phyloP scores from a whole-genome alignment of 1,140 invertebrate genomes.

The Coelopa frigida region DNA sequence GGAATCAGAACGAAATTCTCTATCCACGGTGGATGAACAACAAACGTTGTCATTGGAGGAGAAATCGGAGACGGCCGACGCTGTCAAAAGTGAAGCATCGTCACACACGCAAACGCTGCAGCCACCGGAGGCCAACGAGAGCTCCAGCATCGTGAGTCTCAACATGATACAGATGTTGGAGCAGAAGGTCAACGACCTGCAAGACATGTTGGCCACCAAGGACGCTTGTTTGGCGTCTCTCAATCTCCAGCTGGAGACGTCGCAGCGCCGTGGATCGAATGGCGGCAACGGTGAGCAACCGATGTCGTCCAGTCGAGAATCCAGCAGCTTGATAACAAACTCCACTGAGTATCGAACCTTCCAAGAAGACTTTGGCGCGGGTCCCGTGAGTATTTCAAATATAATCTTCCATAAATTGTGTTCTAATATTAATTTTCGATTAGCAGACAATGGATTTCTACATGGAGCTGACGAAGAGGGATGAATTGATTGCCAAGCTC shows the following conservation, averaged over 20 bases:
- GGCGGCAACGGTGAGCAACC: conserved; percentile 20
- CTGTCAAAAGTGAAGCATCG: conserved; percentile 6
- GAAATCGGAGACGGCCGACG: neutral
- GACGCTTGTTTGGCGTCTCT: conserved; percentile 44
- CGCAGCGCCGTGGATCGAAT: conserved; percentile 28
- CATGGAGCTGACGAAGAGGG: conserved; percentile 50
- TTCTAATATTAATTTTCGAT: neutral
- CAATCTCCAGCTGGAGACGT: conserved; percentile 45
- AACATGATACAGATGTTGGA: conserved; percentile 37
- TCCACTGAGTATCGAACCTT: conserved; percentile 49
- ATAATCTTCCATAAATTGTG: no score
- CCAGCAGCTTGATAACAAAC: conserved; percentile 36
- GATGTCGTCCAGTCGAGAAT: conserved; percentile 38
- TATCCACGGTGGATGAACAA: conserved; percentile 29
- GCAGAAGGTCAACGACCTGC: conserved; percentile 41
- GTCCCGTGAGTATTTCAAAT: conserved; percentile 37
- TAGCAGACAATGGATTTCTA: conserved; percentile 54
- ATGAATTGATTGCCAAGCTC: conserved; percentile 55
- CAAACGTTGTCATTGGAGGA: conserved; percentile 32
- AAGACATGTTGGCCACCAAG: conserved; percentile 44
- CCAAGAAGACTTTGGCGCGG: conserved; percentile 45
- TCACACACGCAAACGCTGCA: no score
- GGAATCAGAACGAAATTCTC: conserved; percentile 30
- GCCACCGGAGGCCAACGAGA: conserved; percentile 13
- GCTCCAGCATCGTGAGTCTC: conserved; percentile 26